Evolutionary conservation across 2,797 vertebrate genomes (phyloP).

Genomic region (Anabacerthia variegaticeps): DNA sequence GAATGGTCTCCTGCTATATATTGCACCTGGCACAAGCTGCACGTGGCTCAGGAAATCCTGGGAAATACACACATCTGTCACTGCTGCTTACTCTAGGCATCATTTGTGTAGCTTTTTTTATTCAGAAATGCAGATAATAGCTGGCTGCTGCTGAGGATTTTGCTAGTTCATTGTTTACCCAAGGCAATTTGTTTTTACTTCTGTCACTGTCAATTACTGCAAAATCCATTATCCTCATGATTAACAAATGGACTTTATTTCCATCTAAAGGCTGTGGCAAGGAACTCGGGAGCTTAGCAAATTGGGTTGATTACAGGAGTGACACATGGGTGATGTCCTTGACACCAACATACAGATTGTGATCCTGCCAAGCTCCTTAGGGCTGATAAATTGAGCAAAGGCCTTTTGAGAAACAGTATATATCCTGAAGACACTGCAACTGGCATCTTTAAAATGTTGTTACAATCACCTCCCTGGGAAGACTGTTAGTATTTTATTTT

Average conservation of each 20-base stretch:
- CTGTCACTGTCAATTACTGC: constrained; percentile 61
- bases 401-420: neutral
- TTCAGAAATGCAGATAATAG: neutral
- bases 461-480: neutral
- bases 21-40: neutral
- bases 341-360: neutral
- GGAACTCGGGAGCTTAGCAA: constrained; percentile 47
- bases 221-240: constrained; percentile 52
- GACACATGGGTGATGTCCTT: constrained; percentile 42
- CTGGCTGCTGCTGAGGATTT: neutral
- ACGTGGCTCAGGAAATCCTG: neutral
- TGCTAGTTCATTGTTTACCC: neutral
- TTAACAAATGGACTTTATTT: constrained; percentile 52
- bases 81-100: neutral
- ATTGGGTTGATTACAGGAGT: constrained; percentile 59
- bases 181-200: constrained; percentile 46
- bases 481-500: neutral
- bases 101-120: neutral
- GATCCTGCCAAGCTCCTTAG: neutral
- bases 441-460: neutral
- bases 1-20: accelerated
- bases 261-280: neutral
- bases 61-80: neutral
- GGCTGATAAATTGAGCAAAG: constrained; percentile 29
- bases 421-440: neutral